Evolutionary conservation across 2,888 invertebrate species (phyloP).

Genomic region (Parasteatoda lunata): DNA sequence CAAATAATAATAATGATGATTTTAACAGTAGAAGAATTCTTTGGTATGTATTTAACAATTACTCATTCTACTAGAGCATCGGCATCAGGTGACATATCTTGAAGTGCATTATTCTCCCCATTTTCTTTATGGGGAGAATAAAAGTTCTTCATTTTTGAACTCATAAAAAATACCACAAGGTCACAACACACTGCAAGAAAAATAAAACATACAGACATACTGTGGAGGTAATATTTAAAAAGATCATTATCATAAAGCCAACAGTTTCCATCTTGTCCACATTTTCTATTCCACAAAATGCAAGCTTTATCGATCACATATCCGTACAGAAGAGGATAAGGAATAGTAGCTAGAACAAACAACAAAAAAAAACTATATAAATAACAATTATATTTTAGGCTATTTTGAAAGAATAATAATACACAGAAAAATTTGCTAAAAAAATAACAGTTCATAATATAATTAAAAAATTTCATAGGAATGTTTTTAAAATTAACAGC

Average conservation of each 20-base stretch:
- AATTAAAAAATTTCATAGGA: too few species aligned
- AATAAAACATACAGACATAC: constrained; percentile 50
- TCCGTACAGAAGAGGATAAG: constrained; percentile 83
- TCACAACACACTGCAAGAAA: constrained; percentile 51
- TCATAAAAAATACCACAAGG: constrained; percentile 56
- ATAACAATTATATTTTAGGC: neutral
- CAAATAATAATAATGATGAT: too few species aligned
- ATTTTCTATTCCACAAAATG: constrained; percentile 81
- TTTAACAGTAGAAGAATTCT: too few species aligned
- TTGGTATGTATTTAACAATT: too few species aligned
- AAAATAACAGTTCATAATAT: too few species aligned
- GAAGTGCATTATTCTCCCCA: neutral
- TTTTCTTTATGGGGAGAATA: constrained; percentile 27
- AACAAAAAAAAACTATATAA: constrained; percentile 8
- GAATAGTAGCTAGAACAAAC: constrained; percentile 76
- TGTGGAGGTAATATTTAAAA: constrained; percentile 79
- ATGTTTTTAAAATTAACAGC: too few species aligned
- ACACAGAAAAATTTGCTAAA: too few species aligned
- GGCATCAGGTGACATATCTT: too few species aligned
- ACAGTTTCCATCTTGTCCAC: constrained; percentile 80
- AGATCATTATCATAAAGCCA: constrained; percentile 80
- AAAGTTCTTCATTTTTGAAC: constrained; percentile 41
- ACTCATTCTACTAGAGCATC: too few species aligned
- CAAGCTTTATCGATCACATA: constrained; percentile 83
- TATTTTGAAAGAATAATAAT: too few species aligned